phyloP scores from a whole-genome alignment of 2,113 vertebrate species.

The Mungos mungo region DNA sequence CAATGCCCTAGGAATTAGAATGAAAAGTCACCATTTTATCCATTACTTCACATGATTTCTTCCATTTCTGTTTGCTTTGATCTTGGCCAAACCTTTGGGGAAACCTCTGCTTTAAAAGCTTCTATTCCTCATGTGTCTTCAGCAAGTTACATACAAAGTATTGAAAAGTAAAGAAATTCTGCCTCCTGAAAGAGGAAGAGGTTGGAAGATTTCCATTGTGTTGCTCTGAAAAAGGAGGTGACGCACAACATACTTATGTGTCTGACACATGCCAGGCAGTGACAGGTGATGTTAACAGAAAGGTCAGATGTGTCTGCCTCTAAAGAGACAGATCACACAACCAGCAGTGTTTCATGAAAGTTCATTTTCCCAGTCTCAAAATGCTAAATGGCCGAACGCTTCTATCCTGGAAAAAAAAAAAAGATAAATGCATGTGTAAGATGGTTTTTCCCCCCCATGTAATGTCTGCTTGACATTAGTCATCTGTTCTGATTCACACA shows the following conservation, averaged over 20 bases:
- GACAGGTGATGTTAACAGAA: slow-evolving; percentile 59
- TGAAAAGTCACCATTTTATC: neutral
- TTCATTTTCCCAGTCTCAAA: slow-evolving; percentile 58
- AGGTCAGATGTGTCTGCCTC: slow-evolving; percentile 38
- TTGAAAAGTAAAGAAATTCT: slow-evolving; percentile 47
- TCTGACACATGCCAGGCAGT: slow-evolving; percentile 65
- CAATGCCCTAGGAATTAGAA: neutral
- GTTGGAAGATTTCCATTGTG: slow-evolving; percentile 21
- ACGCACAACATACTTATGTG: slow-evolving; percentile 66
- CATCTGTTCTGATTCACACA: slow-evolving; percentile 82
- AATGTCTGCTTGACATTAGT: slow-evolving; percentile 76
- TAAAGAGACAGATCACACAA: slow-evolving; percentile 17
- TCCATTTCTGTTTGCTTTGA: neutral
- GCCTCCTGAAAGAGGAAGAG: slow-evolving; percentile 34
- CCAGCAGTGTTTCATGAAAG: slow-evolving; percentile 47
- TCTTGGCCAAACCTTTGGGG: neutral
- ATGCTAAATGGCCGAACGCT: slow-evolving; percentile 68
- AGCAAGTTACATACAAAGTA: slow-evolving; percentile 45
- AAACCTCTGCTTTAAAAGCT: slow-evolving; percentile 28
- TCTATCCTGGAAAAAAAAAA: slow-evolving; percentile 66
- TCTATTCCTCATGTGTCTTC: slow-evolving; percentile 13
- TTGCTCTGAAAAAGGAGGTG: slow-evolving; percentile 68
- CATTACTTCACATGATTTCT: neutral
- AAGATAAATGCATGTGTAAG: slow-evolving; percentile 70
- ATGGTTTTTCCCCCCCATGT: slow-evolving; percentile 45